These are phyloP conservation scores for Cetonia aurata DNA, from an alignment of 2,888 invertebrate genomes.

Conservation along the genomic window DNA sequence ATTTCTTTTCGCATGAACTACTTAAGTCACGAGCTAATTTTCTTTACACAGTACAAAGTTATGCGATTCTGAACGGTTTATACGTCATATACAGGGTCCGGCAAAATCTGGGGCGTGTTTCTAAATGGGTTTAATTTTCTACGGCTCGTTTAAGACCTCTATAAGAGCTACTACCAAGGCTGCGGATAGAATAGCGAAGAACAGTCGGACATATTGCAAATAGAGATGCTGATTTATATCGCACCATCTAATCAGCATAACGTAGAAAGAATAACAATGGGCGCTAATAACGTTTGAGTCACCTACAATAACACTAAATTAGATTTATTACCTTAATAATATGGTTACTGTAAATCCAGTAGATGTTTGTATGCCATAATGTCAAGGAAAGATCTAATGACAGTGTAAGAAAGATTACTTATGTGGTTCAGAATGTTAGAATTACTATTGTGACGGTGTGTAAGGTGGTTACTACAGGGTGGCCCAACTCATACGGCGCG, in stretches of 20 bases:
- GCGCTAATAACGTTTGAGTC: constrained; percentile 22
- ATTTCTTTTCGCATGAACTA: no score
- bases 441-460: no score
- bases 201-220: constrained; percentile 19
- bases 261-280: constrained; percentile 22
- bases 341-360: constrained; percentile 19
- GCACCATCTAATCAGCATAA: constrained; percentile 22
- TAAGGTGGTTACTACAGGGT: no score
- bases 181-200: constrained; percentile 17
- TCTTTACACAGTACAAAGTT: no score
- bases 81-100: no score
- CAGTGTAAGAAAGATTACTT: neutral
- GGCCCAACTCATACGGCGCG: no score
- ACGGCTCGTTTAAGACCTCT: constrained; percentile 19
- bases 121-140: constrained; percentile 16
- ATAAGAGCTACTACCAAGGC: constrained; percentile 13
- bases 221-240: constrained; percentile 11
- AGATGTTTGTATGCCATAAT: neutral
- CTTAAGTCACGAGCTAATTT: no score
- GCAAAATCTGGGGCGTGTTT: constrained; percentile 2
- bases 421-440: neutral
- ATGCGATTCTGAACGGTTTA: no score
- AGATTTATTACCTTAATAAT: constrained; percentile 1
- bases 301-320: neutral
- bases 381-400: no score